phyloP scores from a whole-genome alignment of 2,888 invertebrate genomes.

The Carcina quercana region DNA sequence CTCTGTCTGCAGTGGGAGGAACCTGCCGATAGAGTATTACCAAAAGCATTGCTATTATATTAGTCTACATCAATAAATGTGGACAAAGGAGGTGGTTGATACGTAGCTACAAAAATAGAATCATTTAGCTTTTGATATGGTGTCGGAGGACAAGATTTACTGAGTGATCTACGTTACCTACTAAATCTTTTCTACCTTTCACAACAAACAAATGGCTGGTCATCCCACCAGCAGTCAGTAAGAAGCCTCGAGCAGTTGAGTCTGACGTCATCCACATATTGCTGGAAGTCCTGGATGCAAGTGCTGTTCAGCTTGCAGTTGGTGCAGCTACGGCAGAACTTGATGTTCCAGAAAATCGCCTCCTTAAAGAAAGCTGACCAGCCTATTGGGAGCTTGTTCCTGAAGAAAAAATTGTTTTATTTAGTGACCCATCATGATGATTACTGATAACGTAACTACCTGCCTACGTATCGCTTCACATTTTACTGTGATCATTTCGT shows the following conservation, averaged over 20 bases:
- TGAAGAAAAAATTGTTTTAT: conserved; percentile 17
- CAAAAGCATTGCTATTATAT: too few species aligned
- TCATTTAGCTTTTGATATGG: too few species aligned
- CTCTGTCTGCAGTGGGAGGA: conserved; percentile 47
- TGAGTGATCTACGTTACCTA: too few species aligned
- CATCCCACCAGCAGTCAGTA: conserved; percentile 52
- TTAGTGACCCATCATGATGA: too few species aligned
- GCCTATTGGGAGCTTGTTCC: conserved; percentile 31
- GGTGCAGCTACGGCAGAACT: conserved; percentile 44
- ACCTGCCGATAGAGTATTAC: conserved; percentile 33
- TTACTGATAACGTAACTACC: background rate
- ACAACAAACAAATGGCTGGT: conserved; percentile 44
- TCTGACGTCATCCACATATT: conserved; percentile 31
- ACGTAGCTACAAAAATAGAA: too few species aligned
- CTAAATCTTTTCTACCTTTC: too few species aligned
- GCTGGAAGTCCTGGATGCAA: conserved; percentile 35
- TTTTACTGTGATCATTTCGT: too few species aligned
- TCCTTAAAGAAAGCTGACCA: conserved; percentile 42
- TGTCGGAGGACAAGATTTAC: too few species aligned
- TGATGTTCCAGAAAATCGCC: conserved; percentile 41
- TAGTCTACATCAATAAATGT: too few species aligned
- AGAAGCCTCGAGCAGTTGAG: conserved; percentile 43
- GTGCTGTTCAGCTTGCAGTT: conserved; percentile 39
- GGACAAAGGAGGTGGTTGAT: too few species aligned
- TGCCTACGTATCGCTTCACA: too few species aligned